Evolutionary conservation across 2,888 invertebrate genomes (phyloP), one percentile per base, ranked within the genome.

Genomic region (Trissoscelio sp.): DNA sequence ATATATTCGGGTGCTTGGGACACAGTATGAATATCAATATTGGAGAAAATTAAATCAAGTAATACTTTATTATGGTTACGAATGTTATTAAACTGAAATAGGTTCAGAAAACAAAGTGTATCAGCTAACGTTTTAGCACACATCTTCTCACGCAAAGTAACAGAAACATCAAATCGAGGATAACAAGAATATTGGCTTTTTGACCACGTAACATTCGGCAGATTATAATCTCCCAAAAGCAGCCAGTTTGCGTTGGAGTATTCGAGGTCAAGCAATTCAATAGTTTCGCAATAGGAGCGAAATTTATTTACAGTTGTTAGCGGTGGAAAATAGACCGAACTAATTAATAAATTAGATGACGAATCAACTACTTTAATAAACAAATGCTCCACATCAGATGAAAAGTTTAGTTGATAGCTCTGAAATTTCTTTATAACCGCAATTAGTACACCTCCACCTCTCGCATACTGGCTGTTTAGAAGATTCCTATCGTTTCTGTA

Each of bases 401-500:
- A 18, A 11, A 11, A 12, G 2, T 31, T 31, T 44, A 60, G 14
- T 44, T 16, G 9, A 9, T 7, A 14, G 20, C 14, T 44, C 14
- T 60, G 42, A 28, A 14, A 60, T 16, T 28, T 11, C 0, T 66
- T 66, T 37, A 34, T 66, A n/a, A 64, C 14, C 12, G 37, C 66
- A 9, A 66, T 66, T 9, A 66, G 9, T 7, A 66, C 51, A 0
- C 66, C 51, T 12, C 66, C 66, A n/a, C 66, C 66, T 28, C 16
- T 22, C 0, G 9, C 1, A 12, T 14, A 6, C 1, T 9, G 1
- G 24, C 51, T 66, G 14, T 18, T 66, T 1, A 6, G 2, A 12
- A 3, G 1, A 20, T 16, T 51, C 22, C 66, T 34, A 12, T 66
- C 66, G 22, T 24, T 14, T 16, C 66, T 51, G 39, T 14, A 66